phyloP scores from a whole-genome alignment of 37 sponge, comb jelly and placozoan genomes.

The Axinella damicornis region DNA sequence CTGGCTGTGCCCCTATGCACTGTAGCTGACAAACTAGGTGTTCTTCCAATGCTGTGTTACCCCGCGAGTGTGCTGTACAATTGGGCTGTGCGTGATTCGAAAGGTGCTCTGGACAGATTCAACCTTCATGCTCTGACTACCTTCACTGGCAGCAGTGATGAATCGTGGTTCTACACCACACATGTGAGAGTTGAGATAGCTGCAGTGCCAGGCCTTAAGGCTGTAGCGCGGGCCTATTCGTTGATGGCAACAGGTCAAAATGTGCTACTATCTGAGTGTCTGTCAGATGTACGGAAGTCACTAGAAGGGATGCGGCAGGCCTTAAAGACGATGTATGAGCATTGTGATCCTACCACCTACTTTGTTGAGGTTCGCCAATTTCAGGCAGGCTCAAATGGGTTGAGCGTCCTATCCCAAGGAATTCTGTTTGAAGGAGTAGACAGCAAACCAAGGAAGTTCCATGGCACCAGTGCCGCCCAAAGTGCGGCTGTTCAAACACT shows the following conservation, averaged over 20 bases:
- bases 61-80: constrained; percentile 58
- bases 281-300: constrained; percentile 25
- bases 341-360: constrained; percentile 61
- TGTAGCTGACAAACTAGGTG: constrained; percentile 47
- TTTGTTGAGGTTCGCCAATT: constrained; percentile 62
- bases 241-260: constrained; percentile 19
- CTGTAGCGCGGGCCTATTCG: constrained; percentile 24
- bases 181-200: constrained; percentile 54
- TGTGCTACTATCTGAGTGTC: not conserved
- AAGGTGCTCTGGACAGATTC: constrained; percentile 21
- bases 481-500: constrained; percentile 55
- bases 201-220: constrained; percentile 65
- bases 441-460: constrained; percentile 22
- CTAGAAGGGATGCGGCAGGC: constrained; percentile 42
- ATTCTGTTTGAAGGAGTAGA: constrained; percentile 76
- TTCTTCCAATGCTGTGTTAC: constrained; percentile 70
- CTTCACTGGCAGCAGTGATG: constrained; percentile 75
- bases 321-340: constrained; percentile 55
- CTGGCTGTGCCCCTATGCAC: constrained; percentile 75
- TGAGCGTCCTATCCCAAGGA: constrained; percentile 61
- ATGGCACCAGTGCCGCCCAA: constrained; percentile 80
- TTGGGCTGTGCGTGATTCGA: constrained; percentile 50
- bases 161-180: constrained; percentile 75
- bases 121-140: constrained; percentile 42
- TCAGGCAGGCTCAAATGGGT: constrained; percentile 62